A percentile compares a stretch with the other conserved stretches of the same genome.
Evolutionary conservation across 2,888 invertebrate genomes (phyloP).

Genomic region (Subacronicta megacephala): DNA sequence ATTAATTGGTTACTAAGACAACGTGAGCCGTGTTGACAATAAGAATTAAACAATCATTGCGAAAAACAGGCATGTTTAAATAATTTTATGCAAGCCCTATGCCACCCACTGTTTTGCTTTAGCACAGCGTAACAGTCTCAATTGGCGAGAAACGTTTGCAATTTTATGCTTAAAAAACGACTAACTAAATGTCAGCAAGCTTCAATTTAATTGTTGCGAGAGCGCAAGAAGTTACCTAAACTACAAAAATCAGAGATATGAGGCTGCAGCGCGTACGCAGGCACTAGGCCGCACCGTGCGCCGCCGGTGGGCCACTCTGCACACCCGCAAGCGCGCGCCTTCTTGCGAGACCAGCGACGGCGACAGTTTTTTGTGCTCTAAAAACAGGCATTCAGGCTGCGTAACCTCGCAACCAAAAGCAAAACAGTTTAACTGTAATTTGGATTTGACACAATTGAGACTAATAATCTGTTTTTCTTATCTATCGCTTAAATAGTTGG

Average conservation of each 20-base stretch:
- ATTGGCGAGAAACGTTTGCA: slow-evolving; percentile 8
- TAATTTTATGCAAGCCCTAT: slow-evolving; percentile 4
- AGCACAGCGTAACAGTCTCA: slow-evolving; percentile 1
- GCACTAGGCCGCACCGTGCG: neutral
- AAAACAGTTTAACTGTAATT: slow-evolving; percentile 35
- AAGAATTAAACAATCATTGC: slow-evolving; percentile 32
- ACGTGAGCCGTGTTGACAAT: slow-evolving; percentile 10
- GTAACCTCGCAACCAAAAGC: slow-evolving; percentile 51
- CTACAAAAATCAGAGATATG: slow-evolving; percentile 8
- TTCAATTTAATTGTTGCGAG: slow-evolving; percentile 35
- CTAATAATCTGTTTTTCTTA: slow-evolving; percentile 20
- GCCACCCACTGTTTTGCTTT: slow-evolving; percentile 1
- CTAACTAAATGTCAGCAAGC: slow-evolving; percentile 15
- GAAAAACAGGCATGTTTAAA: slow-evolving; percentile 16
- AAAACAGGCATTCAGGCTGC: slow-evolving; percentile 52
- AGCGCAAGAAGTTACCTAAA: slow-evolving; percentile 26
- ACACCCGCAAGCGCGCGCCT: slow-evolving; percentile 19
- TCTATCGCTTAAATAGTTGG: neutral
- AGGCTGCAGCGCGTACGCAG: slow-evolving; percentile 1
- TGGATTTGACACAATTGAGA: slow-evolving; percentile 12
- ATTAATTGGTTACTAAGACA: slow-evolving; percentile 20
- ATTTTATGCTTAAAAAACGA: slow-evolving; percentile 16
- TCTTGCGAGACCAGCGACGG: slow-evolving; percentile 40
- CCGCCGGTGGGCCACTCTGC: slow-evolving; percentile 1
- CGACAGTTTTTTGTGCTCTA: slow-evolving; percentile 53